Base-by-base conservation (phyloP, 2,888 invertebrate species). In the Dicyrtomina minuta region DNA sequence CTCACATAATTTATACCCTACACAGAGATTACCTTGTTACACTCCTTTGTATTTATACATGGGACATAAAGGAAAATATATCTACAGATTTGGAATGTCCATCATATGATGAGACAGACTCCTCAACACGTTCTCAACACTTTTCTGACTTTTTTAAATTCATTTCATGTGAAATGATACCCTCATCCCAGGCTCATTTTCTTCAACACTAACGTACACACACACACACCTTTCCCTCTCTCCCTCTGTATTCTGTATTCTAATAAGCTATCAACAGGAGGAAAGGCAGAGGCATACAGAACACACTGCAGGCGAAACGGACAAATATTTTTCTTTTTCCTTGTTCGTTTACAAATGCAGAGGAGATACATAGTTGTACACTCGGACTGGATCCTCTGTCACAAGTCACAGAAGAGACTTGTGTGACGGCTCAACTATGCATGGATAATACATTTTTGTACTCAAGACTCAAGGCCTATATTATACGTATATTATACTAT, bases 71-170 rank as follows among this genome's bases (percentile, higher is more conserved):
- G 33, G 33, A 55, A 27, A 33, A 55, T 55, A 55, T 24, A 55
- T 13, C 6, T 46, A 8, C n/a, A n/a, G n/a, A 20, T n/a, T 27
- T 53, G 26, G 64, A 51, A 64, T 64, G 64, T 64, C 64, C 64
- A 64, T 64, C 64, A 64, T 46, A 51, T 33, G 33, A 27, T 22
- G 64, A 64, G 64, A 39, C 64, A 49, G 62, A 27, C 62, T 62
- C 51, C 51, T 51, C 51, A 64, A 64, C 64, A 64, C 64, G 64
- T 64, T 64, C 64, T 64, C 64, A 64, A 64, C 64, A 64, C 64
- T 64, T 64, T 64, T 53, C 41, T 53, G 41, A 59, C 59, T 59
- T 59, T 59, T 59, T n/a, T n/a, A n/a, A n/a, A n/a, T n/a, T 59
- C 59, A 39, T 17, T 39, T n/a, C 49, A n/a, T 26, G 39, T 64